Base-by-base conservation (phyloP, 2,113 vertebrate species). In the Panthera leo region DNA sequence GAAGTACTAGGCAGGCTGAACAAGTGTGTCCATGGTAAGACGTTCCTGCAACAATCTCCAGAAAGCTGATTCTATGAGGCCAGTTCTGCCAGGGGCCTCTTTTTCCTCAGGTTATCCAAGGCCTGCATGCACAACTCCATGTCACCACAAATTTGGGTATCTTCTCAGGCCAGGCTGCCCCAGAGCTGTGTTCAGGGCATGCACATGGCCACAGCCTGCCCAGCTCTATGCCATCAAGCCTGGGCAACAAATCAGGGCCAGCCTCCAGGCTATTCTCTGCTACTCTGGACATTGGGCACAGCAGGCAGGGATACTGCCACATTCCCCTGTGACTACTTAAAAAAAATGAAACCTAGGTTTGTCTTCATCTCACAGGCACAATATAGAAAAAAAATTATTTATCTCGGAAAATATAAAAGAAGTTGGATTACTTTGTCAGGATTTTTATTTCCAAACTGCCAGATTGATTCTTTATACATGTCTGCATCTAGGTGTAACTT, bases 361-460 rank as follows among this genome's bases (percentile, higher is more conserved):
- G 15, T 92, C 84, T 95, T 97, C 80, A 78, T 42, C 21, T 96
- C 92, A 96, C 19, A 96, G 19, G 34, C 27, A 90, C 10, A 92
- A 85, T 76, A 89, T 80, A 29, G 68, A 42, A 96, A 96, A 96
- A 78, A 94, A 34, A 80, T 85, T 16, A 92, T 82, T 83, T 95
- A 80, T 94, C 87, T 95, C 58, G 55, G 42, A 89, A 96, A 97
- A 94, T 63, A 95, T 92, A 73, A 95, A 95, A 82, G 27, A 84
- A 96, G 15, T 90, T 96, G 36, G 45, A 92, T 95, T 92, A 94
- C 58, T 92, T 85, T 89, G 34, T 85, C 88, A 48, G 85, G 67
- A 88, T 91, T 97, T 96, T 82, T 95, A 96, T 83, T 97, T 98
- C 93, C 73, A 85, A 97, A 85, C 58, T 91, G 63, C 58, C 94